Evolutionary conservation across 2,797 vertebrate species (phyloP).

Genomic region (Trachurus trachurus): DNA sequence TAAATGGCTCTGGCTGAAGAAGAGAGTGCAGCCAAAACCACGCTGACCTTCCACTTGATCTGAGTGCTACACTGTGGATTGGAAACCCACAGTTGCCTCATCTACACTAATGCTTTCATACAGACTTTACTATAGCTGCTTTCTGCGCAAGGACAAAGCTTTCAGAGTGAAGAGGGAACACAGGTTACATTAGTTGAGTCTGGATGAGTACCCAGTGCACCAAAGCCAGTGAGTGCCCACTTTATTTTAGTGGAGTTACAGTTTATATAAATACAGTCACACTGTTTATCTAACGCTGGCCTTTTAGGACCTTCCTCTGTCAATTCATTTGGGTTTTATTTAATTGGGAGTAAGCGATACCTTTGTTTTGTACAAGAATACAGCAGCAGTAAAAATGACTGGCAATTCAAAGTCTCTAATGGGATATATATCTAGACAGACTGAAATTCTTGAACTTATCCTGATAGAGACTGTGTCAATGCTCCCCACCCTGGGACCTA

Average conservation of each 20-base stretch:
- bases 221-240: slow-evolving; percentile 47
- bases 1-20: slow-evolving; percentile 65
- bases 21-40: slow-evolving; percentile 59
- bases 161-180: slow-evolving; percentile 71
- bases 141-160: slow-evolving; percentile 72
- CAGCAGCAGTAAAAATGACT: slow-evolving; percentile 28
- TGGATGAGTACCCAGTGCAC: slow-evolving; percentile 29
- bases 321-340: slow-evolving; percentile 24
- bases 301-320: slow-evolving; percentile 15
- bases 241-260: slow-evolving; percentile 53
- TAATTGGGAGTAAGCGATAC: background rate
- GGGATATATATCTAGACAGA: slow-evolving; percentile 13
- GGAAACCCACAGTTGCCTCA: slow-evolving; percentile 57
- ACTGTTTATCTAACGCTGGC: slow-evolving; percentile 18
- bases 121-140: slow-evolving; percentile 48
- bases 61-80: slow-evolving; percentile 56
- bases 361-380: background rate
- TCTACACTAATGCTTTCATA: slow-evolving; percentile 67
- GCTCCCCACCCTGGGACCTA: background rate
- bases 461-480: background rate
- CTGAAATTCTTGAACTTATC: background rate
- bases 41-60: slow-evolving; percentile 74
- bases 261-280: slow-evolving; percentile 44
- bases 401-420: slow-evolving; percentile 35
- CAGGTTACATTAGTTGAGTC: slow-evolving; percentile 61